phyloP scores from a whole-genome alignment of 1,140 invertebrate genomes.

The Araneus ventricosus region DNA sequence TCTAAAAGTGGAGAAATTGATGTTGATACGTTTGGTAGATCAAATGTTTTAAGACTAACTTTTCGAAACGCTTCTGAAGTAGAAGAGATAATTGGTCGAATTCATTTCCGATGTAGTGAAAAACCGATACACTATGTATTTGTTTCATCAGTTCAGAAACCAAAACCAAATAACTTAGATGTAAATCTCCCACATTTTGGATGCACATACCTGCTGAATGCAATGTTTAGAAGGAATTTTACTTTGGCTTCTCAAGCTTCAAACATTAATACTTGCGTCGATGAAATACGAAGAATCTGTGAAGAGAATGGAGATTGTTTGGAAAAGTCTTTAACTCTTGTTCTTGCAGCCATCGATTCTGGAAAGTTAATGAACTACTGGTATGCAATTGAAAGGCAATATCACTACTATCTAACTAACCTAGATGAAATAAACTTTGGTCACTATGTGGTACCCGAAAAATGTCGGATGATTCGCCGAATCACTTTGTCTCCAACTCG shows the following conservation, averaged over 20 bases:
- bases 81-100: conserved; percentile 52
- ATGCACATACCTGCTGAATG: conserved; percentile 52
- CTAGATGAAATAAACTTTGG: conserved; percentile 67
- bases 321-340: conserved; percentile 45
- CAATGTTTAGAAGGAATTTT: conserved; percentile 66
- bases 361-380: conserved; percentile 61
- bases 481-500: conserved; percentile 77
- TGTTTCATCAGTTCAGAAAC: neutral
- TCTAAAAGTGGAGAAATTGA: neutral
- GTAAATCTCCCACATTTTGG: conserved; percentile 34
- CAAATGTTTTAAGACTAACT: conserved; percentile 43
- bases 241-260: neutral
- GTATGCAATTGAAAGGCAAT: conserved; percentile 28
- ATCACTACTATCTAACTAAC: conserved; percentile 16
- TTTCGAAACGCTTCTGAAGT: neutral
- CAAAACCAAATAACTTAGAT: neutral
- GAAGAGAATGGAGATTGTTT: conserved; percentile 20
- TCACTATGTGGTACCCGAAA: conserved; percentile 76
- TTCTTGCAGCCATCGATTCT: conserved; percentile 40
- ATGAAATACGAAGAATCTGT: neutral
- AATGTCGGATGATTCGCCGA: conserved; percentile 50
- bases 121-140: conserved; percentile 56
- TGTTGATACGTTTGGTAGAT: conserved; percentile 41
- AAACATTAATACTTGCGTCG: neutral
- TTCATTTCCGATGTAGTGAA: conserved; percentile 37